These are phyloP conservation scores for Danio tinwini DNA, from an alignment of 2,797 vertebrate genomes.

Conservation along the genomic window DNA sequence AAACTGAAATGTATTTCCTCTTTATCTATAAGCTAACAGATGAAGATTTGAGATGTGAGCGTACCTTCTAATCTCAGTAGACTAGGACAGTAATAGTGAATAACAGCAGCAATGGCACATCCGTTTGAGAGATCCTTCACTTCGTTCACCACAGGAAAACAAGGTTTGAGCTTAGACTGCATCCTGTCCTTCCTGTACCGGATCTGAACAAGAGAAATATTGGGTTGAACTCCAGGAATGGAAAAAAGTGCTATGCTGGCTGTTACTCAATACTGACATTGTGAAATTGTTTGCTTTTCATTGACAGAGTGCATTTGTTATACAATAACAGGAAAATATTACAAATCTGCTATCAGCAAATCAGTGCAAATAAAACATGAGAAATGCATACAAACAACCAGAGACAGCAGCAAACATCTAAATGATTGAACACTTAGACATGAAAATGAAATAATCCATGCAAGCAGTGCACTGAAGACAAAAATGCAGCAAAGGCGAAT, in stretches of 20 bases:
- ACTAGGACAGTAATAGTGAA: conserved; percentile 91
- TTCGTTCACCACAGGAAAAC: conserved; percentile 84
- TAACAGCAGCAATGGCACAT: conserved; percentile 86
- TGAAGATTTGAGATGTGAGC: not conserved
- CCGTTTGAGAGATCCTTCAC: conserved; percentile 88
- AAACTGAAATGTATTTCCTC: not conserved
- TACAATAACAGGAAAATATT: not conserved
- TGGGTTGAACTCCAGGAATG: not conserved
- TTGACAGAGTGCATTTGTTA: not conserved
- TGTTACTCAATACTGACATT: not conserved
- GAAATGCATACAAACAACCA: not conserved
- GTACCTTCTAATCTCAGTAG: conserved; percentile 89
- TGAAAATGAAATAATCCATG: conserved; percentile 9
- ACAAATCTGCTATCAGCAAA: not conserved
- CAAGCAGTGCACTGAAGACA: conserved; percentile 27
- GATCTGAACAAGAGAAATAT: conserved; percentile 74
- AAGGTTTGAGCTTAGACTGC: conserved; percentile 83
- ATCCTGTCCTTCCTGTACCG: conserved; percentile 92
- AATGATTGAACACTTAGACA: not conserved
- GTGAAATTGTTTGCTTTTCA: not conserved
- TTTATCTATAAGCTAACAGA: not conserved
- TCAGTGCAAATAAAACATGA: not conserved
- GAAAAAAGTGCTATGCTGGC: not conserved
- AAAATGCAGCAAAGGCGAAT: conserved; percentile 39
- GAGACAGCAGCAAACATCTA: not conserved